These are phyloP conservation scores for Pempheris klunzingeri DNA, from an alignment of 2,797 vertebrate genomes.

Conservation along the genomic window DNA sequence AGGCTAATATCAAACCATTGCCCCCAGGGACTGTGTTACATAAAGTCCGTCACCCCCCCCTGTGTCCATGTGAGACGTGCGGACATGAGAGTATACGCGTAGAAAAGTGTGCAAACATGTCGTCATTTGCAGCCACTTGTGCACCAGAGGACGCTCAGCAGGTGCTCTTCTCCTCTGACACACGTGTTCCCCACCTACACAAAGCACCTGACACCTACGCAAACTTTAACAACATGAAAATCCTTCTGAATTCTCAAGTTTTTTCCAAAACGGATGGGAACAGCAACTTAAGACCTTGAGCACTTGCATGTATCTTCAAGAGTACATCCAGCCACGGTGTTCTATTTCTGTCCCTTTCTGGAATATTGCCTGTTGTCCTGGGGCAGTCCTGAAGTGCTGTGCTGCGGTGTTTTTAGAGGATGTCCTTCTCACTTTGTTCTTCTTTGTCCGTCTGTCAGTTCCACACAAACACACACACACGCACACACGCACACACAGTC, in stretches of 20 bases:
- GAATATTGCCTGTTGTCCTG: slow-evolving; percentile 43
- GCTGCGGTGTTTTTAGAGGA: slow-evolving; percentile 40
- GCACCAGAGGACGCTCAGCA: background rate
- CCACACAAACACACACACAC: slow-evolving; percentile 10
- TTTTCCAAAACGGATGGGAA: slow-evolving; percentile 15
- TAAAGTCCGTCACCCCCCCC: background rate
- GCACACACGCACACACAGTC: slow-evolving; percentile 23
- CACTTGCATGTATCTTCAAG: slow-evolving; percentile 14
- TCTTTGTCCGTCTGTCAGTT: slow-evolving; percentile 54
- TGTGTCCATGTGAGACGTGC: background rate
- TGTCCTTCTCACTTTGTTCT: slow-evolving; percentile 61
- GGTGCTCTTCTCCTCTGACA: background rate
- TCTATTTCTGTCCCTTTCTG: slow-evolving; percentile 51
- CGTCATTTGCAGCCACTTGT: background rate
- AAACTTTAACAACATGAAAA: slow-evolving; percentile 3
- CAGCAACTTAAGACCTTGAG: slow-evolving; percentile 24
- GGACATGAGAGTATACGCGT: background rate
- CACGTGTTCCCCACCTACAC: too few species aligned
- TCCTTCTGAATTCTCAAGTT: background rate
- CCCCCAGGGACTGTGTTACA: background rate
- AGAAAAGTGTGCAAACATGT: background rate
- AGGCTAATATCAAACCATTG: background rate
- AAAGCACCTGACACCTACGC: too few species aligned
- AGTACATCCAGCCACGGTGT: slow-evolving; percentile 2
- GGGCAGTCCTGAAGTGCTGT: slow-evolving; percentile 39